phyloP scores from a whole-genome alignment of 2,797 vertebrate species.

The Dallia pectoralis region DNA sequence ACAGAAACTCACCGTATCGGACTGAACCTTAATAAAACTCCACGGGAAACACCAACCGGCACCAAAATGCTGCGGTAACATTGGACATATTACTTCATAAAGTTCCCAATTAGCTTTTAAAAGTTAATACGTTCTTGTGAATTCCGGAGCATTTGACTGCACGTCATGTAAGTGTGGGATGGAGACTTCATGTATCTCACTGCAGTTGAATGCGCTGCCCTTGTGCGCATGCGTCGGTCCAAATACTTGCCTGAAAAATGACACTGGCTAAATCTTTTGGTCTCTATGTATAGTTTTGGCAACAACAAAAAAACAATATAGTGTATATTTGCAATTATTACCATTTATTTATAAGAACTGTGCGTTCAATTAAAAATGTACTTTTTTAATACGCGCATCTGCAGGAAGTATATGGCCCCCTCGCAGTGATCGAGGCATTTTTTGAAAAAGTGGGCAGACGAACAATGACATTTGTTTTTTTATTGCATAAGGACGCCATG shows the following conservation, averaged over 20 bases:
- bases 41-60: neutral
- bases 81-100: neutral
- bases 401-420: neutral
- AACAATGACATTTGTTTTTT: neutral
- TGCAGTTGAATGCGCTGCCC: neutral
- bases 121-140: neutral
- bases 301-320: neutral
- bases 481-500: too few relatives aligned
- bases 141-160: neutral
- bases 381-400: neutral
- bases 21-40: constrained; percentile 1
- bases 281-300: neutral
- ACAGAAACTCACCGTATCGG: neutral
- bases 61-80: neutral
- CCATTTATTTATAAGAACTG: neutral
- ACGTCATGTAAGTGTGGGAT: neutral
- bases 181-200: neutral
- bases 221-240: neutral
- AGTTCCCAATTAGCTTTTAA: neutral
- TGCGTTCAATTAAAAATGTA: neutral
- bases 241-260: neutral
- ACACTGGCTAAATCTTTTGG: neutral
- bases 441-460: constrained; percentile 5
- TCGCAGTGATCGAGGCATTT: neutral
- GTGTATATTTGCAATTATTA: neutral